Evolutionary conservation across 2,113 vertebrate species (phyloP), one percentile per base, ranked within the genome.

Genomic region (Prochilodus magdalenae): DNA sequence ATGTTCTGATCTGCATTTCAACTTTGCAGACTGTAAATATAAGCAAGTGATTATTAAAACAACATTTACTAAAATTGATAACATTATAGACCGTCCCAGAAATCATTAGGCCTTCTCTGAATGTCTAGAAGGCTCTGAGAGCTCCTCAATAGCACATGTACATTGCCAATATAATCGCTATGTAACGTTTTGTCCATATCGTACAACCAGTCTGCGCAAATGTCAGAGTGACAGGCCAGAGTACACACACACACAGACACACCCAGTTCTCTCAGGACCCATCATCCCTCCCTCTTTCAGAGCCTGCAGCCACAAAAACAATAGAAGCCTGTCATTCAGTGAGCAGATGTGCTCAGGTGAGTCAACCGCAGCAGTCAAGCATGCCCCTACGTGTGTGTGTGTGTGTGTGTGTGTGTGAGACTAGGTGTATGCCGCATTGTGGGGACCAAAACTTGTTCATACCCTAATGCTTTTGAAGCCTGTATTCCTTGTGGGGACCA

Each of bases 291-390:
- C 30, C 65, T 51, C 53, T 57, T 27, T 29, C 51, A 27, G 55
- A 80, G 44, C 5, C 53, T 27, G 4, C 55, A 77, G 53, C 12
- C 70, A 84, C 8, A 16, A 27, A 33, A 83, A 81, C 62, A 81
- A 77, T 69, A 75, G 67, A 72, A 26, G 29, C 24, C 22, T 36
- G 83, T 73, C 82, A 78, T 44, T 82, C 75, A 71, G 27, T 33
- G 27, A 49, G 53, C 63, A 75, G 44, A 30, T 71, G 33, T 4
- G 29, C 26, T 24, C 12, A 36, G 22, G 13, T 77, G 62, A 84
- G n/a, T 71, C 74, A 74, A 26, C 16, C 3, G 14, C 53, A 69
- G 75, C 26, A 82, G 55, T 15, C 72, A 29, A 73, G 60, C 83
- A 47, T 73, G 80, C 53, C 76, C 69, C 65, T 69, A 79, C 80